Base-by-base conservation (phyloP, 2,888 invertebrate species). In the Embidobia sp. region DNA sequence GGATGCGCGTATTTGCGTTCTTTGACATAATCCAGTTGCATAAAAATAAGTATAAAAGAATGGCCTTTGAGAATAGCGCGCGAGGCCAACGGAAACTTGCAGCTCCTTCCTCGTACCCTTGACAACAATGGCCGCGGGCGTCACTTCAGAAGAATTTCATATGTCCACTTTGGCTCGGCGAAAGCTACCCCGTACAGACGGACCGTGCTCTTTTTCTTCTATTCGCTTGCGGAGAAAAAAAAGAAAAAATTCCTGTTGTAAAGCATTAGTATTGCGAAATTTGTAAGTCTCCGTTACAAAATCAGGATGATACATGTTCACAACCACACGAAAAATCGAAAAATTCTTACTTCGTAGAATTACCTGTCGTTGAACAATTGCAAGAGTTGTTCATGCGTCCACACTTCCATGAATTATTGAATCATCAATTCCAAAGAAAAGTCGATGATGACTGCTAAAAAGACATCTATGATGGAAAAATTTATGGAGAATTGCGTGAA, bases 111-210 rank as follows among this genome's bases (percentile, higher is more conserved):
- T 53, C 31, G 46, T 46, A 22, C 33, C 46, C 59, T 33, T 29
- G 46, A 18, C 59, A 46, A 53, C 37, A 66, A 51, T 66, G 31
- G 53, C 59, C 46, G 59, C 44, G n/a, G 51, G 74, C 61, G 53
- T 59, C 33, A 74, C 59, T 74, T 53, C 31, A 61, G 40, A 59
- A 57, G 51, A 67, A 53, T 67, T 66, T 67, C 46, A 74, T 29
- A 74, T 53, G 61, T 53, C 59, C 61, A 59, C 53, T 74, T 67
- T 55, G 26, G 22, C 15, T 31, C 8, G 27, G 37, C 15, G 48
- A 49, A 51, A 64, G 46, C 35, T 35, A 18, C 15, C 31, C 22
- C 18, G 5, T 35, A 22, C 6, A 22, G 26, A 6, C 26, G 18
- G 27, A 31, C 16, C 13, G 40, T 11, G 33, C 26, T 16, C 44